Percentiles rank a stretch among this genome's conserved stretches.
These are phyloP conservation scores for Tipula lateralis DNA, from an alignment of 2,888 invertebrate genomes.

Conservation along the genomic window DNA sequence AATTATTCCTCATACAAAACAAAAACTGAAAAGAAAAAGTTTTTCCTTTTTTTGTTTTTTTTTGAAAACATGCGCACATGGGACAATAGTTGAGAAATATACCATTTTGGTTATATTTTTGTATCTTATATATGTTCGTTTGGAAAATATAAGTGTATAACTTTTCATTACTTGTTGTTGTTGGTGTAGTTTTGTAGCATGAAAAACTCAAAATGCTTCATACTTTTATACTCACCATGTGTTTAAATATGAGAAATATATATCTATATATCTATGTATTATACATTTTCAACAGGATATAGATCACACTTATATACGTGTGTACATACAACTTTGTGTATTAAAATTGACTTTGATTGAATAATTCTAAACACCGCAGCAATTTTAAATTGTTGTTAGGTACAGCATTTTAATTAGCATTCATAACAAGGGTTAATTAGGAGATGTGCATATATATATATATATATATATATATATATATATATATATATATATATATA, in stretches of 20 bases:
- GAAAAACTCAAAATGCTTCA: conserved; percentile 1
- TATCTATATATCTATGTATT: not conserved
- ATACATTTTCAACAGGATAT: not conserved
- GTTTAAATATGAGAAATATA: not conserved
- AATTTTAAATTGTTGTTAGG: not conserved
- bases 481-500: not conserved
- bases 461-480: not conserved
- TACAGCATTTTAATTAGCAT: not conserved
- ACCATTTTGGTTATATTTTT: not conserved
- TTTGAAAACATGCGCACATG: not conserved
- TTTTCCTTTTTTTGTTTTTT: not conserved
- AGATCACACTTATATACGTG: not conserved
- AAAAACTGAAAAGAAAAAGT: not conserved
- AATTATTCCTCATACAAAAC: not conserved
- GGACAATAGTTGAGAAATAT: not conserved
- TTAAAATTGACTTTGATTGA: not conserved
- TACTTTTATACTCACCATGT: not conserved
- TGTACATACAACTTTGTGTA: not conserved
- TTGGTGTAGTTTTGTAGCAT: not conserved
- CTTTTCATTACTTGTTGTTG: not conserved
- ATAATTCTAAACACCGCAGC: not conserved
- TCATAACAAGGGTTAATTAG: not conserved
- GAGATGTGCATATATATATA: not conserved
- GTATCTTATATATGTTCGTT: not conserved
- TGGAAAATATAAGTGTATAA: not conserved